Percentiles rank a stretch among this genome's conserved stretches.
Evolutionary conservation across 2,888 invertebrate species (phyloP).

Genomic region (Tipula unca): DNA sequence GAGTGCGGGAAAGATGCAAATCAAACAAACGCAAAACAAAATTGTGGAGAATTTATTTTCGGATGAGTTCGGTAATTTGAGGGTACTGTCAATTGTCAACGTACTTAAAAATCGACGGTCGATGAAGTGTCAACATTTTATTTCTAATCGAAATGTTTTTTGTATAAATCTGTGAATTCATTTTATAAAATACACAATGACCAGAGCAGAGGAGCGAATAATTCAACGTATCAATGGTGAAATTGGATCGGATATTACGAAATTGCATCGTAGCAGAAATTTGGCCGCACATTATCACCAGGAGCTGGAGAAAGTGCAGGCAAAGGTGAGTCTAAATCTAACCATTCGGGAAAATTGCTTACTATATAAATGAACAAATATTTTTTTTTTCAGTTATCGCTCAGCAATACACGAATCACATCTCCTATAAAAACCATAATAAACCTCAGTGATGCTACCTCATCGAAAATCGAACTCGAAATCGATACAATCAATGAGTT

Average conservation of each 20-base stretch:
- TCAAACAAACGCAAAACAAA: background rate
- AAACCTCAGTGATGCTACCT: constrained; percentile 50
- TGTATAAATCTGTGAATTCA: background rate
- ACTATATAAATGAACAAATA: background rate
- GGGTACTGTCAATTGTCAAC: background rate
- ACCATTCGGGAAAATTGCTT: too few species aligned
- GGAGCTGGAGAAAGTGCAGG: constrained; percentile 30
- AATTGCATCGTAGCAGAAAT: constrained; percentile 45
- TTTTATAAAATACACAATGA: constrained; percentile 25
- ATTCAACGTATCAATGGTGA: constrained; percentile 47
- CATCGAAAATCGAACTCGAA: constrained; percentile 43
- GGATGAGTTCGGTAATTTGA: background rate
- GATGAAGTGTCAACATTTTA: background rate
- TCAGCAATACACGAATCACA: constrained; percentile 54
- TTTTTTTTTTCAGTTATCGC: constrained; percentile 46
- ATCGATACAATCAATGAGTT: constrained; percentile 43
- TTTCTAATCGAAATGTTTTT: background rate
- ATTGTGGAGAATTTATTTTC: background rate
- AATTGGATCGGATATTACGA: constrained; percentile 47
- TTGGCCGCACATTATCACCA: constrained; percentile 39
- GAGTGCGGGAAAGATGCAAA: background rate
- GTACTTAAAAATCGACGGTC: background rate
- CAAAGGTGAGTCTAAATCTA: constrained; percentile 30
- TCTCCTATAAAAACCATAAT: constrained; percentile 55
- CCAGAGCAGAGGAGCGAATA: constrained; percentile 37